Evolutionary conservation across 2,797 vertebrate genomes (phyloP), one percentile per base, ranked within the genome.

Genomic region (Micrastur ruficollis): DNA sequence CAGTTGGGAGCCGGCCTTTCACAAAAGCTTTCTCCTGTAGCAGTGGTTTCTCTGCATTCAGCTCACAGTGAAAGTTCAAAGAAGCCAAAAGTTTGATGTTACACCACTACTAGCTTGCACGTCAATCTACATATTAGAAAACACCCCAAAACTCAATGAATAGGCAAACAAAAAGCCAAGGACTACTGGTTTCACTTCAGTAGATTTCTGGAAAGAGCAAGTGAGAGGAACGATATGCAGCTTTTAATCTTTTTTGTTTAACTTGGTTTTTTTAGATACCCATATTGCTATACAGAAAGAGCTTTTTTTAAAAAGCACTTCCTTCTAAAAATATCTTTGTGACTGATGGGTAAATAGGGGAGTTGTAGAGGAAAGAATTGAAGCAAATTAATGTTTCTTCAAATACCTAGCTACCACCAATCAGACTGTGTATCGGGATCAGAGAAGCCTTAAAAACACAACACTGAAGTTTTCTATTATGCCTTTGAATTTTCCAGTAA

Each of bases 231-330:
- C 27, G 5, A 31, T 23, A 25, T 5, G 3, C 4, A 59, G 11
- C 2, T 81, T 80, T 61, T 50, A 5, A 31, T 18, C 9, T 40
- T 42, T 27, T 58, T 27, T 49, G 2, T 58, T 58, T 59, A 59
- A 53, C 5, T 38, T 26, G 12, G 8, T 2, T 22, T 66, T 49
- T 70, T 49, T 2, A 26, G 46, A 65, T 72, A 46, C 0, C 34
- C 4, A 11, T 29, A 22, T 7, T 53, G 22, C 7, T 53, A 49
- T 31, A 1, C 9, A 79, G 26, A 53, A 3, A 32, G 7, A 8
- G 4, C 1, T 81, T 58, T 59, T 29, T 36, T 23, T 1, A 11
- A 8, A 55, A 85, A 18, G 0, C 1, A 5, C 4, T n/a, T 16
- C 12, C 1, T 47, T 67, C 8, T 61, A 32, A 82, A 65, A 76